Base-by-base conservation (phyloP, 2,888 invertebrate genomes). In the Callosobruchus maculatus region DNA sequence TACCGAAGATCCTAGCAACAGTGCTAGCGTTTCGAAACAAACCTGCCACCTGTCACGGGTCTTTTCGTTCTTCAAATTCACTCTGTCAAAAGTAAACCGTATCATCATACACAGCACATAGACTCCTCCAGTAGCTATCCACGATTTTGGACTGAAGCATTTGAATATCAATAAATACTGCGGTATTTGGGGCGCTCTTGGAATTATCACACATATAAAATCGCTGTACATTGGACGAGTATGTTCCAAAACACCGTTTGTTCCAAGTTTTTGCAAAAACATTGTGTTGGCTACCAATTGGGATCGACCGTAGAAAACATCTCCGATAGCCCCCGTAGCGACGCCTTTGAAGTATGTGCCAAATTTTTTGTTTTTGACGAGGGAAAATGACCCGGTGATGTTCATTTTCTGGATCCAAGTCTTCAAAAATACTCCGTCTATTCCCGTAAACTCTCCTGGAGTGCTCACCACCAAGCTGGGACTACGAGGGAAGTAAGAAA, bases 161-260 rank as follows among this genome's bases (percentile, higher is more conserved):
- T 67, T 74, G 67, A 81, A 75, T 71, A 88, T 83, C 67, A 84
- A 82, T 70, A 84, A 78, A 87, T 87, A 88, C 68, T 86, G 83
- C 0, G 88, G 88, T 67, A 87, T 84, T 70, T 80, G 80, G 21
- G 79, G 72, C 0, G 88, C 83, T 80, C 88, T 87, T 0, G 88
- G 88, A 1, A 87, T 87, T 1, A 88, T 79, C 18, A 88, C 80
- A 77, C 88, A 89, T 18, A 88, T 79, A 21, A 83, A 79, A 75
- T 88, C 88, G 73, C 81, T 84, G 21, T 81, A 81, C 9, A 86
- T 82, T 4, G 86, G 83, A 18, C 75, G 75, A 0, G 87, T 85
- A 77, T 85, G 88, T 74, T 86, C 87, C 13, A 49, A 13, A 18
- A 88, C 83, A 1, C 82, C 79, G 0, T 81, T 74, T 2, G 83